Conservation (phyloP, 2,797 vertebrate genomes). For the Mycteria americana region DNA sequence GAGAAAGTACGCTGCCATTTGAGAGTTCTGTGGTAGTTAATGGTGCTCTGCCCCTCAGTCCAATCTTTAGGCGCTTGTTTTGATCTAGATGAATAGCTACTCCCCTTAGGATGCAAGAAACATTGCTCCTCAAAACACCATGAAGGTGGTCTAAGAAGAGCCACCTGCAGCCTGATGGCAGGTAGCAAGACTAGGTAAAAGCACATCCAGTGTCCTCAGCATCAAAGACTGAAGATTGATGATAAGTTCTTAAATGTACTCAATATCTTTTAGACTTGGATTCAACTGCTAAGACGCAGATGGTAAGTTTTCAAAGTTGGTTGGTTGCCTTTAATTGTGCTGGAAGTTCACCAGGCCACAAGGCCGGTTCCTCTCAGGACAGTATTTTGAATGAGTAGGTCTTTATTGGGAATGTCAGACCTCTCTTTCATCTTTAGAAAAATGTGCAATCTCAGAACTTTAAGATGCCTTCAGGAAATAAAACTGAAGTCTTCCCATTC, state of each 20-base stretch:
- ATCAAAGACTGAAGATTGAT: neutral
- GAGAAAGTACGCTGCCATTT: neutral
- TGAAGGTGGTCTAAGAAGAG: neutral
- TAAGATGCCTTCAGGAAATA: neutral
- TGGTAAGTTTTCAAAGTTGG: neutral
- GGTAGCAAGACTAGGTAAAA: neutral
- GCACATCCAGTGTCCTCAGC: neutral
- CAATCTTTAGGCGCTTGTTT: neutral
- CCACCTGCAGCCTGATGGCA: neutral
- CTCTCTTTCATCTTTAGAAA: neutral
- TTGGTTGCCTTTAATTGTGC: neutral
- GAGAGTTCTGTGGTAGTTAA: neutral
- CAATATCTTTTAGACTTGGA: neutral
- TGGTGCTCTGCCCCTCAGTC: neutral
- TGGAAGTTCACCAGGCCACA: neutral
- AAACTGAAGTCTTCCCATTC: neutral
- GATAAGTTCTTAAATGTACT: neutral
- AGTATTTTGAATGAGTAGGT: neutral
- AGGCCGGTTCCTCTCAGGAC: neutral
- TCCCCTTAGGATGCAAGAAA: neutral
- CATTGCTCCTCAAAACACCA: neutral
- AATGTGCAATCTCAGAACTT: neutral
- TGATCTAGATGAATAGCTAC: neutral
- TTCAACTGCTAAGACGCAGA: neutral
- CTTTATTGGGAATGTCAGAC: neutral